Conservation (phyloP, 2,888 invertebrate species). For the Cephonodes hylas region DNA sequence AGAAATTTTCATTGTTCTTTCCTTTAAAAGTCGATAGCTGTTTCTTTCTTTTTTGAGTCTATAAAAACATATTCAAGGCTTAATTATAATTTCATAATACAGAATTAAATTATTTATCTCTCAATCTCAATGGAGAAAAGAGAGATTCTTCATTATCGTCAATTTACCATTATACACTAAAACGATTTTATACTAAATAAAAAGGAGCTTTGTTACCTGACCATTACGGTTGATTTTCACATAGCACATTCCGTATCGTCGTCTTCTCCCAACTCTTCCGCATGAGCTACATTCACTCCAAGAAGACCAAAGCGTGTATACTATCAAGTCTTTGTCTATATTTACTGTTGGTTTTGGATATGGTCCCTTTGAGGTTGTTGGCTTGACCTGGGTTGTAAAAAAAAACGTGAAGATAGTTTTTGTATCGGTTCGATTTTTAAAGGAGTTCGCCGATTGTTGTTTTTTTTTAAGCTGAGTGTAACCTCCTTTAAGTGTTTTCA, state of each 20-base stretch:
- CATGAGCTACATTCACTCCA: conserved; percentile 86
- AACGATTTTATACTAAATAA: not conserved
- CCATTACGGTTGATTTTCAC: conserved; percentile 32
- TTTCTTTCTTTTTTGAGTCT: too few relatives aligned
- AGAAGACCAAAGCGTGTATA: conserved; percentile 81
- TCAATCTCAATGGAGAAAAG: too few relatives aligned
- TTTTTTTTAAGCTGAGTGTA: too few relatives aligned
- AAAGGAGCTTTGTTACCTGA: not conserved
- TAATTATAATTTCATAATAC: too few relatives aligned
- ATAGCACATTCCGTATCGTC: conserved; percentile 83
- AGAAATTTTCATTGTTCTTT: too few relatives aligned
- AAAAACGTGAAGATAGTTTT: not conserved
- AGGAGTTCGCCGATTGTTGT: too few relatives aligned
- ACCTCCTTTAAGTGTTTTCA: too few relatives aligned
- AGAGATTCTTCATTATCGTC: too few relatives aligned
- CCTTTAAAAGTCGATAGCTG: too few relatives aligned
- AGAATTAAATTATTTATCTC: too few relatives aligned
- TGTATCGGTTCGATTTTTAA: not conserved
- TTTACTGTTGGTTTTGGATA: conserved; percentile 19
- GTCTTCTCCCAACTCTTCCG: conserved; percentile 76
- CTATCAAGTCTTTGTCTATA: conserved; percentile 38
- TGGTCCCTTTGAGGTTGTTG: conserved; percentile 35
- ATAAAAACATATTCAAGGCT: too few relatives aligned
- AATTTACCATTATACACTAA: too few relatives aligned
- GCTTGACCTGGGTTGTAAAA: conserved; percentile 40